Conservation (phyloP, 2,113 vertebrate genomes). For the Oostethus manadensis region DNA sequence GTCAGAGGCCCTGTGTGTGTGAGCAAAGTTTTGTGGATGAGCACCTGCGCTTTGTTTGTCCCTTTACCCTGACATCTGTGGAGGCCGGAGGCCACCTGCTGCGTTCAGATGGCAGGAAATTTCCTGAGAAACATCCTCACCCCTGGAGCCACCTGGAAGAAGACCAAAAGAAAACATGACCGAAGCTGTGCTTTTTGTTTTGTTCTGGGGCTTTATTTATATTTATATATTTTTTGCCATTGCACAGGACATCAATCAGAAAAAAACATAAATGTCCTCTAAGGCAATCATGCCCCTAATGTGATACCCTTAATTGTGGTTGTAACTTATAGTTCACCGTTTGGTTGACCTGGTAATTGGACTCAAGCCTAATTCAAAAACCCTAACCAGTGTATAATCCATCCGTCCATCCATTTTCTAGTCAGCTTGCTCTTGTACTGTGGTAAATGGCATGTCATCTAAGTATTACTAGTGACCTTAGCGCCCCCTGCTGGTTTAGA, state of each 20-base stretch:
- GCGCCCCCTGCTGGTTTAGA: background rate
- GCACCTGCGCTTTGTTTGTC: slow-evolving; percentile 48
- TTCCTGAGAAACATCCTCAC: slow-evolving; percentile 15
- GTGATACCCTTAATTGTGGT: slow-evolving; percentile 8
- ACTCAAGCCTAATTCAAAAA: background rate
- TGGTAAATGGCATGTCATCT: too few relatives aligned
- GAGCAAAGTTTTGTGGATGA: slow-evolving; percentile 34
- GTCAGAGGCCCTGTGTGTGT: slow-evolving; percentile 42
- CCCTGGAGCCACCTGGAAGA: slow-evolving; percentile 16
- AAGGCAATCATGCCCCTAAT: slow-evolving; percentile 14
- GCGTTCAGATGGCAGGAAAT: slow-evolving; percentile 24
- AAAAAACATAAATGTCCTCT: background rate
- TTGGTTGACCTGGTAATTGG: background rate
- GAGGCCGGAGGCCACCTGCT: slow-evolving; percentile 10
- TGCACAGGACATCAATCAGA: background rate
- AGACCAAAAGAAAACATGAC: background rate
- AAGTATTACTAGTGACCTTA: too few relatives aligned
- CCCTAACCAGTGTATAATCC: background rate
- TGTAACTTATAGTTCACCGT: slow-evolving; percentile 20
- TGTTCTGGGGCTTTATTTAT: background rate
- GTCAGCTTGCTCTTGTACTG: too few relatives aligned
- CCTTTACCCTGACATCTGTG: slow-evolving; percentile 5
- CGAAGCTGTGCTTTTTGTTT: slow-evolving; percentile 6
- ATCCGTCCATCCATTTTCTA: too few relatives aligned
- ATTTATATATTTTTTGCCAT: background rate